phyloP scores from a whole-genome alignment of 2,888 invertebrate genomes.

The Auanema freiburgensis region DNA sequence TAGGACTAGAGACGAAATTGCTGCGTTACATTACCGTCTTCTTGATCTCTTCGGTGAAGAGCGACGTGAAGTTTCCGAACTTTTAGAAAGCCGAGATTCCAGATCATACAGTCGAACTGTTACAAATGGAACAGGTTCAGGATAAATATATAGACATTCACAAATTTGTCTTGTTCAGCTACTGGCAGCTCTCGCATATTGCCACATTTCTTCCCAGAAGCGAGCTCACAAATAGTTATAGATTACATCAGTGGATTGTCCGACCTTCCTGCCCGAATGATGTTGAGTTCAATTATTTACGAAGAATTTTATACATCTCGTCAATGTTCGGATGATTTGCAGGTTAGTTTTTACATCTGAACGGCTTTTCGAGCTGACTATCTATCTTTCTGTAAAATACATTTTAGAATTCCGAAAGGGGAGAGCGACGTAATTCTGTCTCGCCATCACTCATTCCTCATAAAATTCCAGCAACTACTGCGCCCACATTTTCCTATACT shows the following conservation, averaged over 20 bases:
- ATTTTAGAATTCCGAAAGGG: neutral
- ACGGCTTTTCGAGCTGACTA: neutral
- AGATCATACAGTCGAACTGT: neutral
- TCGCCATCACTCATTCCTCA: neutral
- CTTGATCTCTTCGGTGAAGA: constrained; percentile 41
- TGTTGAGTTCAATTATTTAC: constrained; percentile 35
- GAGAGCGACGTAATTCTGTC: neutral
- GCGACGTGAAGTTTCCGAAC: constrained; percentile 19
- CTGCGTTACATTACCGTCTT: constrained; percentile 29
- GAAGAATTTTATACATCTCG: constrained; percentile 39
- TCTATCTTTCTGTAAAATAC: neutral
- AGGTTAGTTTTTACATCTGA: neutral
- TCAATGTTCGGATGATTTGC: constrained; percentile 17
- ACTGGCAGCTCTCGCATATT: constrained; percentile 23
- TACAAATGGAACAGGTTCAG: neutral
- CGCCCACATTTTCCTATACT: constrained; percentile 6
- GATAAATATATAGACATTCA: too few relatives aligned
- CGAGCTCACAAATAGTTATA: constrained; percentile 20
- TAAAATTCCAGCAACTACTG: constrained; percentile 6
- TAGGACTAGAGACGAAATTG: constrained; percentile 26
- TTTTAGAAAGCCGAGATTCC: neutral
- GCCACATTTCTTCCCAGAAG: constrained; percentile 28
- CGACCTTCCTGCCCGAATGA: constrained; percentile 44
- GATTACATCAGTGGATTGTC: constrained; percentile 46
- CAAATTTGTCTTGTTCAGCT: neutral